Evolutionary conservation across 2,888 invertebrate species (phyloP).

Genomic region (Dolomedes plantarius): DNA sequence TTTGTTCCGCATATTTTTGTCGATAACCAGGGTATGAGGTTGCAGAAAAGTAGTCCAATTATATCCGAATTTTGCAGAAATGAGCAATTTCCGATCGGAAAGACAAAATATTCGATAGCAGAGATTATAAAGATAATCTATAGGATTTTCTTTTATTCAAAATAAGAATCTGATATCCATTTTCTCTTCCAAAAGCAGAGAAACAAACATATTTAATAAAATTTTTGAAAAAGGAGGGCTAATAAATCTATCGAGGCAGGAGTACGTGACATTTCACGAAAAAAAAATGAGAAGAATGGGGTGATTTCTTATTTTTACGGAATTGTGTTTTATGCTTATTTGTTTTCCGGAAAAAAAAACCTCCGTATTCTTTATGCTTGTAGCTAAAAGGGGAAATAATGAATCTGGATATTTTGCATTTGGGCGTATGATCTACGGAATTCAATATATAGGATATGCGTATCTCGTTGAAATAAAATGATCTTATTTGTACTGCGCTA

Average conservation of each 20-base stretch:
- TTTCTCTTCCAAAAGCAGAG: neutral
- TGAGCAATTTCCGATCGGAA: conserved; percentile 21
- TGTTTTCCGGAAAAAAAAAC: neutral
- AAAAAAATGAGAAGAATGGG: neutral
- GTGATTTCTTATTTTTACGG: conserved; percentile 7
- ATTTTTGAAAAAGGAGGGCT: conserved; percentile 17
- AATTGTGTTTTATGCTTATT: conserved; percentile 14
- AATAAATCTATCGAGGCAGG: conserved; percentile 11
- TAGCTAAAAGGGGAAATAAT: conserved; percentile 4
- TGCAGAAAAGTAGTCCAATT: conserved; percentile 66
- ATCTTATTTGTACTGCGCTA: neutral
- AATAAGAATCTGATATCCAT: conserved; percentile 16
- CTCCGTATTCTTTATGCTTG: neutral
- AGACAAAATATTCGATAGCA: conserved; percentile 22
- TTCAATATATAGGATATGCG: conserved; percentile 6
- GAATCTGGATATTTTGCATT: neutral
- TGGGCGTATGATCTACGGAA: neutral
- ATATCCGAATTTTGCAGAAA: conserved; percentile 33
- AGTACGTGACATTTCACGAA: neutral
- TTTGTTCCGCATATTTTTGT: conserved; percentile 11
- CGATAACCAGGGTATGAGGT: conserved; percentile 17
- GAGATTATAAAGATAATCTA: conserved; percentile 49
- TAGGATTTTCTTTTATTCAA: neutral
- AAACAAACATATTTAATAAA: conserved; percentile 18
- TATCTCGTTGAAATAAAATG: neutral